phyloP scores from a whole-genome alignment of 1,140 invertebrate genomes.

The Lepidurus arcticus region DNA sequence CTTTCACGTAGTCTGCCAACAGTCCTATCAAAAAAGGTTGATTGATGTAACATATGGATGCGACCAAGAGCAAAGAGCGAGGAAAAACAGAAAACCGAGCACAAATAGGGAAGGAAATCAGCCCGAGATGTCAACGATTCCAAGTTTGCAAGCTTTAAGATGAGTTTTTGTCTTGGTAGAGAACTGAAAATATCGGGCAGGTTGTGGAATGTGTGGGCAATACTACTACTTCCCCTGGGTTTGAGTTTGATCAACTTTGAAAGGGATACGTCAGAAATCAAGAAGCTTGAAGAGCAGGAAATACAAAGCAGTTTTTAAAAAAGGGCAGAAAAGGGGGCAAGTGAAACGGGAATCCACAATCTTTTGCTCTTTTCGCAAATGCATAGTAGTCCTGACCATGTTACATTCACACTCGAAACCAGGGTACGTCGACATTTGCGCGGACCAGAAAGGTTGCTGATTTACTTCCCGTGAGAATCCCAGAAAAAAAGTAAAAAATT shows the following conservation, averaged over 20 bases:
- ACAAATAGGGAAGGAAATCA: neutral
- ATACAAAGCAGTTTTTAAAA: neutral
- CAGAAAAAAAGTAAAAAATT: neutral
- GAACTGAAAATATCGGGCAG: conserved; percentile 1
- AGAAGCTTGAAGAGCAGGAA: neutral
- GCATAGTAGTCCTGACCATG: conserved; percentile 15
- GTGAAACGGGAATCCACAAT: neutral
- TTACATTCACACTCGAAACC: conserved; percentile 1
- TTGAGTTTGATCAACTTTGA: neutral
- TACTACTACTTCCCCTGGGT: neutral
- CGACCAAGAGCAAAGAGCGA: neutral
- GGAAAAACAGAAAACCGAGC: too few species aligned
- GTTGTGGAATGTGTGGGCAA: conserved; percentile 18
- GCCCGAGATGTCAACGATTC: neutral
- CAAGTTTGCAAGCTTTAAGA: neutral
- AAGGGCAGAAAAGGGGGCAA: neutral
- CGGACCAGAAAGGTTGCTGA: neutral
- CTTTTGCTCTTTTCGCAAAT: conserved; percentile 21
- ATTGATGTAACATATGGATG: neutral
- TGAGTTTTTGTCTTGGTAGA: neutral
- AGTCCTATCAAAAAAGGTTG: neutral
- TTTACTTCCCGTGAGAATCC: neutral
- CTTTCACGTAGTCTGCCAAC: neutral
- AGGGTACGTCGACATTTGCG: neutral
- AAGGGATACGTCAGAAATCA: neutral